Conservation (phyloP, 2,113 vertebrate genomes). For the Sceloporus tristichus region DNA sequence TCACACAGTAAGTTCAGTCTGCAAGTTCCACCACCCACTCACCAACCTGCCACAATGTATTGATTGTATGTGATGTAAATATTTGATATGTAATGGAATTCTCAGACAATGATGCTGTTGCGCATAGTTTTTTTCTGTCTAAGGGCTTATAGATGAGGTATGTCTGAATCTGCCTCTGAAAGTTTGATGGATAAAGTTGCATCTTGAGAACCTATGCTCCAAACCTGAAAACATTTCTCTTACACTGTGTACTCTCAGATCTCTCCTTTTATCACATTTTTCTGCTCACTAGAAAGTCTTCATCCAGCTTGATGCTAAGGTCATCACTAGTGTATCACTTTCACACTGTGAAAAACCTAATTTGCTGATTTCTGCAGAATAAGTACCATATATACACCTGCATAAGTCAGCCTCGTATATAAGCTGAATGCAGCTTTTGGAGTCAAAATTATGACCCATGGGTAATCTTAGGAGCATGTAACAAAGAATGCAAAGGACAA, state of each 20-base stretch:
- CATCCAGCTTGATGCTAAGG: background rate
- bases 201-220: constrained; percentile 1
- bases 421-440: too few relatives aligned
- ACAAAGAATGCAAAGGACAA: too few relatives aligned
- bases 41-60: too few relatives aligned
- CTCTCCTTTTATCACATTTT: background rate
- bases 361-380: background rate
- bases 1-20: background rate
- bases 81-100: background rate
- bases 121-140: background rate
- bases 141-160: background rate
- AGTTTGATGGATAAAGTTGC: background rate
- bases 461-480: too few relatives aligned
- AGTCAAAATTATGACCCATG: too few relatives aligned
- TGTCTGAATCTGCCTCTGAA: background rate
- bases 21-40: background rate
- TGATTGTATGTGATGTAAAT: too few relatives aligned
- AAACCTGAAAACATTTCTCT: background rate
- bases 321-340: background rate
- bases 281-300: background rate
- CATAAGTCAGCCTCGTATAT: too few relatives aligned
- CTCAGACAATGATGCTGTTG: background rate
- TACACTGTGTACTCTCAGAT: background rate
- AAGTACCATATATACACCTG: too few relatives aligned
- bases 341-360: background rate